phyloP scores from a whole-genome alignment of 2,888 invertebrate species.

The Parnassius glacialis region DNA sequence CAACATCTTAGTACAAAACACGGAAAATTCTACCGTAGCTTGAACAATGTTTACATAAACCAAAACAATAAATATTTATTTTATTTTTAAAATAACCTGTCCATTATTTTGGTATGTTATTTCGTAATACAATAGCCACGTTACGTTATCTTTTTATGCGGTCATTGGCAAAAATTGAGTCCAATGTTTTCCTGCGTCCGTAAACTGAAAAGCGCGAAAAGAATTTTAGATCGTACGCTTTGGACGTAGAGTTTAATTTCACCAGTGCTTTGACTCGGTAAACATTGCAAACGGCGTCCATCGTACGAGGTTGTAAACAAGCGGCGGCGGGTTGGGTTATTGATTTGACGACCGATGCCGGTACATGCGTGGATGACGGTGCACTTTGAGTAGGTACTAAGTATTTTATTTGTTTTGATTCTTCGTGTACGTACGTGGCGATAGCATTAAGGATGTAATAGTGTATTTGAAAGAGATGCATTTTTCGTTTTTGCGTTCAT shows the following conservation, averaged over 20 bases:
- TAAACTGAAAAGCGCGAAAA: not conserved
- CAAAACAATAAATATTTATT: too few relatives aligned
- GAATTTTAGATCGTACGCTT: slow-evolving; percentile 1
- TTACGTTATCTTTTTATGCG: slow-evolving; percentile 24
- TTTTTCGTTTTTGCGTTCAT: too few relatives aligned
- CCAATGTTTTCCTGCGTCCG: slow-evolving; percentile 12
- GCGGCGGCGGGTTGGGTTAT: slow-evolving; percentile 20
- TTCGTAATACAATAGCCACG: slow-evolving; percentile 18
- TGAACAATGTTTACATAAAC: too few relatives aligned
- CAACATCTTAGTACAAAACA: too few relatives aligned
- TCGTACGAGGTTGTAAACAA: slow-evolving; percentile 22
- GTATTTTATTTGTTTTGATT: too few relatives aligned
- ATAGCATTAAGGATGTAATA: too few relatives aligned
- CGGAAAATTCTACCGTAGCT: too few relatives aligned
- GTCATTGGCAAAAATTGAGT: slow-evolving; percentile 25
- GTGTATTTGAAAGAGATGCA: too few relatives aligned
- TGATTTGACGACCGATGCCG: slow-evolving; percentile 19
- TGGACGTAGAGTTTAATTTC: not conserved
- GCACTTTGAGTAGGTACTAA: not conserved
- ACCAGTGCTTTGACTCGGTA: not conserved
- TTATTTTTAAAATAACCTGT: not conserved
- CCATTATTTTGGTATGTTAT: not conserved
- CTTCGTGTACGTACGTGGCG: too few relatives aligned
- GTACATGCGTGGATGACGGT: slow-evolving; percentile 20
- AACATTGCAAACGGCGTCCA: slow-evolving; percentile 16